Evolutionary conservation across 1,140 invertebrate genomes (phyloP).

Genomic region (Drosophila lowei): DNA sequence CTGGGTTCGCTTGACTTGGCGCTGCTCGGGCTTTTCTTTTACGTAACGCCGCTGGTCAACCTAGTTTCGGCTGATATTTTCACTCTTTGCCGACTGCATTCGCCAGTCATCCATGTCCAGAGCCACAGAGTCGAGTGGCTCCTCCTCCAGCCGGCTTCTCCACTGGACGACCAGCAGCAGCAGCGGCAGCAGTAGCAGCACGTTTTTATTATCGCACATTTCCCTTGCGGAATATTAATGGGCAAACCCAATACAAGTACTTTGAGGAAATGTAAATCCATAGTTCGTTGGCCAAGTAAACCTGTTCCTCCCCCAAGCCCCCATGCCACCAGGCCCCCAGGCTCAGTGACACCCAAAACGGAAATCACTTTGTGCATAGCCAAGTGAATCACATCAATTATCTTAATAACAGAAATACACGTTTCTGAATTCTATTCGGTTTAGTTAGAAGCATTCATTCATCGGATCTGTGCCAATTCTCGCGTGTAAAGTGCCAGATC

Average conservation of each 20-base stretch:
- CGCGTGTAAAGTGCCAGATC: constrained; percentile 14
- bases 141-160: too few relatives aligned
- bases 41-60: constrained; percentile 65
- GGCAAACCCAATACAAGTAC: constrained; percentile 24
- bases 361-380: constrained; percentile 46
- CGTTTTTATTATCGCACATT: constrained; percentile 79
- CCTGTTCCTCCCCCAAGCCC: constrained; percentile 12
- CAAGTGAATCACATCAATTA: constrained; percentile 21
- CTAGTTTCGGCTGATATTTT: constrained; percentile 68
- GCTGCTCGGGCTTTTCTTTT: constrained; percentile 61
- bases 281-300: constrained; percentile 69
- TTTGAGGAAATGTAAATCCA: constrained; percentile 56
- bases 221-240: constrained; percentile 64
- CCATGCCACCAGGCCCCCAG: too few relatives aligned
- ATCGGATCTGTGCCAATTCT: constrained; percentile 37
- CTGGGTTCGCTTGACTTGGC: constrained; percentile 10
- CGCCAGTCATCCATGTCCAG: constrained; percentile 30
- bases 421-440: constrained; percentile 38
- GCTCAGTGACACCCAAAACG: constrained; percentile 12
- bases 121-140: constrained; percentile 7
- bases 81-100: constrained; percentile 54
- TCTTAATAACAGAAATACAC: constrained; percentile 2
- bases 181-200: constrained; percentile 33
- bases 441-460: constrained; percentile 2
- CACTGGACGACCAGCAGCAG: neutral